phyloP scores from a whole-genome alignment of 2,888 invertebrate species.

The Carpatolechia fugitivella region DNA sequence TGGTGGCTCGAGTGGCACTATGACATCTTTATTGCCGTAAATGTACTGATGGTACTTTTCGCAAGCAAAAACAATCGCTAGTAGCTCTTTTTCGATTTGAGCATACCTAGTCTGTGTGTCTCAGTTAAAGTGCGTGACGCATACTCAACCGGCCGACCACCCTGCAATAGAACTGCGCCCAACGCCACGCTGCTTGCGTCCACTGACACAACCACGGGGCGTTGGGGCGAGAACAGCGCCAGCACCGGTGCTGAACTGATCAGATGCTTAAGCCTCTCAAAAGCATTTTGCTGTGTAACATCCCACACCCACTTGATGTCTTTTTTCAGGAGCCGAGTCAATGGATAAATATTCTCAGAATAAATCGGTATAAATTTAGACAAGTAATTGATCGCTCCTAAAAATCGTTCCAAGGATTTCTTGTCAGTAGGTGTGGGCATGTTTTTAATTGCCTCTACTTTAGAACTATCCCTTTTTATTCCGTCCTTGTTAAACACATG shows the following conservation, averaged over 20 bases:
- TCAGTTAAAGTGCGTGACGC: conserved; percentile 24
- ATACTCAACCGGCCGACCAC: conserved; percentile 23
- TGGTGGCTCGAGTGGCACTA: conserved; percentile 25
- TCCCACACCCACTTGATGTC: background rate
- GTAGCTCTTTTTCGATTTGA: conserved; percentile 27
- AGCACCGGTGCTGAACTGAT: conserved; percentile 10
- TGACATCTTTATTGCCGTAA: conserved; percentile 20
- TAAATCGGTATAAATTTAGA: conserved; percentile 2
- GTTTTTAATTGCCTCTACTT: conserved; percentile 15
- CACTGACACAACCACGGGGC: conserved; percentile 12
- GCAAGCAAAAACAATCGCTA: conserved; percentile 25
- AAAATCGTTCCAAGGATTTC: conserved; percentile 16
- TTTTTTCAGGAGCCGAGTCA: background rate
- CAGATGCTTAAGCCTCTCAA: background rate
- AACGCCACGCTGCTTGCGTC: conserved; percentile 18
- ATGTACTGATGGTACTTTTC: conserved; percentile 24
- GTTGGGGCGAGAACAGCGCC: conserved; percentile 2
- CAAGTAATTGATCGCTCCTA: conserved; percentile 16
- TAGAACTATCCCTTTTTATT: no score
- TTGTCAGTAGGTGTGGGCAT: conserved; percentile 7
- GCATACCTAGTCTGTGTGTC: conserved; percentile 23
- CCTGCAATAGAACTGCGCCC: conserved; percentile 23
- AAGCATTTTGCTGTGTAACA: background rate
- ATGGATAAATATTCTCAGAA: background rate
- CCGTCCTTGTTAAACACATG: conserved; percentile 17